Base-by-base conservation (phyloP, 2,113 vertebrate species). In the Rhinichthys klamathensis region DNA sequence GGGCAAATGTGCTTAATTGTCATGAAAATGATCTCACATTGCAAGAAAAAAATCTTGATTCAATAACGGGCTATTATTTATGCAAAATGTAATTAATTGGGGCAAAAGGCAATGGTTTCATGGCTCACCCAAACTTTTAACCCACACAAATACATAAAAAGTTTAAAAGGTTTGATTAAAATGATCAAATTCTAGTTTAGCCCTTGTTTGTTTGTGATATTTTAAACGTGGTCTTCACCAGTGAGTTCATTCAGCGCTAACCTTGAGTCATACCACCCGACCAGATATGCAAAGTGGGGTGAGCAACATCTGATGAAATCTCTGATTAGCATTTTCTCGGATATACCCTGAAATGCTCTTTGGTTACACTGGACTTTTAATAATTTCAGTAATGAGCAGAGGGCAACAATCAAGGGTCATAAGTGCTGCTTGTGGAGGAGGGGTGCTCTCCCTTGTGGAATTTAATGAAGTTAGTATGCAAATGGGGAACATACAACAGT, bases 341-440 rank as follows among this genome's bases (percentile, higher is more conserved):
- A 25, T 9, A 54, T 56, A 21, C 21, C 21, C 65, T 58, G 70
- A 35, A 73, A 73, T 0, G 18, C 70, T 73, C 21, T 73, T 32
- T 60, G 54, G 32, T 23, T 51, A 49, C 44, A 49, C 44, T 16
- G 6, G 44, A 5, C 35, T 27, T 76, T 54, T 16, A 49, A 74
- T 74, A 74, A 46, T 25, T 79, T 79, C 51, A 16, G 54, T 79
- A 79, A 79, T 79, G 76, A 60, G 23, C 6, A 79, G 54, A 79
- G 32, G 76, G 54, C 54, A 79, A 35, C 76, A 60, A 58, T 60
- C 18, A 60, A 79, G 32, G 76, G 76, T 79, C 76, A n/a, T n/a
- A 11, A 35, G 21, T 60, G 32, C 76, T 60, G 18, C 32, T 21
- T 2, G 76, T 79, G 32, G 54, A 79, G 76, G 51, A 58, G 30